Base-by-base conservation (phyloP, 92 coral and sea anemone species). In the Montipora capitata region DNA sequence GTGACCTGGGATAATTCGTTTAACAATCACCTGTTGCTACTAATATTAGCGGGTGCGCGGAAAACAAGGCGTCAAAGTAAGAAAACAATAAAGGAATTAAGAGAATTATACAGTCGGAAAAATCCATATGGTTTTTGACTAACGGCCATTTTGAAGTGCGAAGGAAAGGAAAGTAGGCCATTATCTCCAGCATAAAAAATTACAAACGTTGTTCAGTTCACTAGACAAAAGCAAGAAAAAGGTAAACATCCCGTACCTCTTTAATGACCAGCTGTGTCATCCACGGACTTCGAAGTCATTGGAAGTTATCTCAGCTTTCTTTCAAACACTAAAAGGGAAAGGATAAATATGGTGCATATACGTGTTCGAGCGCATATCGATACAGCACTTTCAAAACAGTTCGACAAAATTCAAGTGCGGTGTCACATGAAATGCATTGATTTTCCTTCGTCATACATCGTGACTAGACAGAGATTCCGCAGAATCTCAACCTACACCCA, bases 161-260 rank as follows among this genome's bases (percentile, higher is more conserved):
- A 40, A 72, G 10, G 40, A n/a, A 35, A 67, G 12, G n/a, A 27
- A 8, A 67, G 56, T 63, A 27, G 20, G 51, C 51, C 67, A 68
- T 54, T 54, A 70, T 69, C 44, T 18, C 17, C 43, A 54, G 18
- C 85, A 68, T 69, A 69, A 68, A 52, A 74, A 81, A 52, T 81
- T 68, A 81, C 16, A 49, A 4, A 68, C 38, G 85, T 51, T 52
- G 40, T 13, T 54, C 12, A 54, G 51, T 80, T 80, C 38, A 38
- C 2, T 0, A 64, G 15, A 80, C 85, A 80, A 80, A 35, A 27
- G 85, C 16, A 41, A 49, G 66, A 65, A 45, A 48, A 48, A 49
- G 18, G 42, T 65, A 81, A 80, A 69, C 77, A 81, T 69, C 51
- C 15, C 68, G 16, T 81, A 81, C 85, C 85, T 69, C 16, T 69